Percentiles rank a stretch among this genome's conserved stretches.
phyloP scores from a whole-genome alignment of 2,888 invertebrate species.

The Trichopoda pennipes region DNA sequence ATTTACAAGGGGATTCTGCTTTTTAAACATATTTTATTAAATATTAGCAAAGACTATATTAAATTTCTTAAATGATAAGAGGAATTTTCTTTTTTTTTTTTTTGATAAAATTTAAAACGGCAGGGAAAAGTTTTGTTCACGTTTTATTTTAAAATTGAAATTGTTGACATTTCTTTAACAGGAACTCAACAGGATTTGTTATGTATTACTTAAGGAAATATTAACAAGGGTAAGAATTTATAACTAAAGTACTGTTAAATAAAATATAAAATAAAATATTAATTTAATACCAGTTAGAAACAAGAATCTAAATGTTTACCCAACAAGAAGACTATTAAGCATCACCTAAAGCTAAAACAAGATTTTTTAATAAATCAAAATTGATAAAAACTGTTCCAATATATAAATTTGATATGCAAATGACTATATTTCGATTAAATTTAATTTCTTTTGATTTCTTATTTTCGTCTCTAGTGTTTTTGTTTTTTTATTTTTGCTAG shows the following conservation, averaged over 20 bases:
- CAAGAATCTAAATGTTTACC: background rate
- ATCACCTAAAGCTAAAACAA: constrained; percentile 41
- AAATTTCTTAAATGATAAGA: constrained; percentile 54
- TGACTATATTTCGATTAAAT: background rate
- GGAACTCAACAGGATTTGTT: constrained; percentile 28
- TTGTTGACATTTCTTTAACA: constrained; percentile 59
- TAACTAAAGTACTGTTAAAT: background rate
- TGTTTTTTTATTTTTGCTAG: background rate
- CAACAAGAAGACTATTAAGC: constrained; percentile 29
- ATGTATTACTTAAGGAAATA: constrained; percentile 13
- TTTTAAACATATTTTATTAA: constrained; percentile 59
- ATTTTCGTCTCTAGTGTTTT: background rate
- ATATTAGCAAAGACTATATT: constrained; percentile 52
- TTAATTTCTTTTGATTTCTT: background rate
- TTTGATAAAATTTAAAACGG: background rate
- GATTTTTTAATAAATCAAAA: constrained; percentile 42
- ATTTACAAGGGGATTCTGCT: constrained; percentile 42
- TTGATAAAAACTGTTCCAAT: constrained; percentile 11
- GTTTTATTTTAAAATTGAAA: constrained; percentile 42
- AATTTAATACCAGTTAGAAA: constrained; percentile 46
- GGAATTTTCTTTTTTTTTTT: constrained; percentile 19
- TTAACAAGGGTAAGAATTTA: constrained; percentile 6
- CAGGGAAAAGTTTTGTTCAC: constrained; percentile 13
- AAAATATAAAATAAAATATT: constrained; percentile 40
- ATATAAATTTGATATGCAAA: constrained; percentile 23